Conservation (phyloP, 2,797 vertebrate species). For the Pseudocheirus occidentalis region DNA sequence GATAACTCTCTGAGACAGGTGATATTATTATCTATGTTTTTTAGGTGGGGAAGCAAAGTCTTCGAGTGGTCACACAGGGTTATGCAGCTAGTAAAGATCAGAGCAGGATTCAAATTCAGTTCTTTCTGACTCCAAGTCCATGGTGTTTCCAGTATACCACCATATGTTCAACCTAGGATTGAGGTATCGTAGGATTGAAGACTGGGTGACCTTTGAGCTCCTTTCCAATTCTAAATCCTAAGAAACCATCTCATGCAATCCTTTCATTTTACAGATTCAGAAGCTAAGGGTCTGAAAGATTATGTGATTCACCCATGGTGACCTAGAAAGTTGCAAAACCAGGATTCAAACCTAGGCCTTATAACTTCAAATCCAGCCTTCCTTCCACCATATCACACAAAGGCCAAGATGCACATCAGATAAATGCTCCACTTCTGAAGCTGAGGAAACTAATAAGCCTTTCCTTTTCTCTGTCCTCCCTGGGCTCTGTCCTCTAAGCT, state of each 20-base stretch:
- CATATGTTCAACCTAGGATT: not conserved
- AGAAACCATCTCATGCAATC: not conserved
- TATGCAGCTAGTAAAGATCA: not conserved
- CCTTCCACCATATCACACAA: not conserved
- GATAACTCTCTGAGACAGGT: not conserved
- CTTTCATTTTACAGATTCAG: not conserved
- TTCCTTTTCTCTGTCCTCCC: not conserved
- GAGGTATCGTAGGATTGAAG: not conserved
- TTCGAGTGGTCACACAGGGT: not conserved
- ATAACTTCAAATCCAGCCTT: not conserved
- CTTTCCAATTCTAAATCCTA: not conserved
- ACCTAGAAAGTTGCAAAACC: not conserved
- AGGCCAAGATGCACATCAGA: not conserved
- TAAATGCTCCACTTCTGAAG: not conserved
- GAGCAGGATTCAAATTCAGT: not conserved
- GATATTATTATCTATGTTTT: not conserved
- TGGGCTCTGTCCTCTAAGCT: not conserved
- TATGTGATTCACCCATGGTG: not conserved
- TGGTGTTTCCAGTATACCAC: not conserved
- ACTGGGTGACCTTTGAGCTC: not conserved
- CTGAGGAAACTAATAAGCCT: not conserved
- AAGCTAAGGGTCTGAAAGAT: not conserved
- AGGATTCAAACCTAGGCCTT: not conserved
- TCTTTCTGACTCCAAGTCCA: not conserved
- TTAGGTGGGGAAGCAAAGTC: not conserved